Percentiles rank a stretch among this genome's conserved stretches.
Conservation (phyloP, 2,797 vertebrate species). For the Acrossocheilus wenchowensis region DNA sequence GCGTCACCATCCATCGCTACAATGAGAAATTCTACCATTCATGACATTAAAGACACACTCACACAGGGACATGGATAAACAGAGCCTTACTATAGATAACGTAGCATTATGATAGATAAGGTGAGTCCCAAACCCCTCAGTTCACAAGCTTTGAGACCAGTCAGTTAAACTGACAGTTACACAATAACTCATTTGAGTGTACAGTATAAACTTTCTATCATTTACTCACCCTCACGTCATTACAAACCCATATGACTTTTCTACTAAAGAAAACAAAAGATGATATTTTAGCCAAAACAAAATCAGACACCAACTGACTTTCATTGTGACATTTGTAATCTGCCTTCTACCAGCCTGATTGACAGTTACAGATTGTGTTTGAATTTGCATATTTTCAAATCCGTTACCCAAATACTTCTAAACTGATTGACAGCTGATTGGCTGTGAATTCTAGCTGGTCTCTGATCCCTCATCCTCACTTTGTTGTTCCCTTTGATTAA, state of each 20-base stretch:
- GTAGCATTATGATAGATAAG: neutral
- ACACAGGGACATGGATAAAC: conserved; percentile 22
- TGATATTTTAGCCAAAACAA: neutral
- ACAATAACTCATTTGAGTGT: conserved; percentile 25
- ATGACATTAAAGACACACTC: conserved; percentile 60
- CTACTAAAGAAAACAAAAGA: neutral
- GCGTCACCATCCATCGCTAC: conserved; percentile 97
- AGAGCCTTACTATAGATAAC: conserved; percentile 28
- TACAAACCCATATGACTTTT: neutral
- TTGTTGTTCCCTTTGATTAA: neutral
- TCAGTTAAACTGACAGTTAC: conserved; percentile 26
- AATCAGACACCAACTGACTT: neutral
- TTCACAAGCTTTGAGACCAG: conserved; percentile 7
- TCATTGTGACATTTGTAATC: neutral
- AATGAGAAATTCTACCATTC: conserved; percentile 89
- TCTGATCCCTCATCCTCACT: neutral
- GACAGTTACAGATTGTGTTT: neutral
- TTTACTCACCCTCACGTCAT: neutral
- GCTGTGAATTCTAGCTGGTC: neutral
- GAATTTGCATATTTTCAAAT: conserved; percentile 15
- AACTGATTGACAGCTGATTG: neutral
- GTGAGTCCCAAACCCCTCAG: conserved; percentile 22
- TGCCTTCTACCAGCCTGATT: neutral
- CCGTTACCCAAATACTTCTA: neutral
- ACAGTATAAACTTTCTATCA: neutral